Percentiles rank a stretch among this genome's conserved stretches.
Conservation (phyloP, 2,888 invertebrate genomes). For the Geotrupes spiniger region DNA sequence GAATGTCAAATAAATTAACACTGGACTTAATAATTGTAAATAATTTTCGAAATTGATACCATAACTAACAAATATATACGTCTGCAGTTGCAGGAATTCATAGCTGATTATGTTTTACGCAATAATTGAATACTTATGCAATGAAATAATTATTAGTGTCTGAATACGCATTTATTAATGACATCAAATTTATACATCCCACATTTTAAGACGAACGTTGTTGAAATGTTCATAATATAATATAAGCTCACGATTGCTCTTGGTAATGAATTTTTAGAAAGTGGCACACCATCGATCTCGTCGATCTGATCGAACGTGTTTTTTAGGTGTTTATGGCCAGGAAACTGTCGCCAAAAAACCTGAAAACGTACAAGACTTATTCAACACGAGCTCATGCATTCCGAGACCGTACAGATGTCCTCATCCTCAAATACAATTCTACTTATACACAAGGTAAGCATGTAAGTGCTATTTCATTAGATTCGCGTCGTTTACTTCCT, state of each 20-base stretch:
- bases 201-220: too few species aligned
- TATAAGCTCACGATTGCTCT: background rate
- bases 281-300: background rate
- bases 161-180: too few species aligned
- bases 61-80: too few species aligned
- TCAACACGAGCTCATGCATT: constrained; percentile 78
- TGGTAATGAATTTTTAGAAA: constrained; percentile 2
- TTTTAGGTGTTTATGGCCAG: constrained; percentile 52
- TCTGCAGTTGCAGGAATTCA: too few species aligned
- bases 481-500: background rate
- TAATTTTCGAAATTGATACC: too few species aligned
- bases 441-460: constrained; percentile 71
- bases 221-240: too few species aligned
- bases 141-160: too few species aligned
- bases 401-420: constrained; percentile 78
- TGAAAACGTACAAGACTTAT: constrained; percentile 63
- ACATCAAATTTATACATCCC: too few species aligned
- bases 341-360: constrained; percentile 51
- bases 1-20: too few species aligned
- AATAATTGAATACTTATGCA: too few species aligned
- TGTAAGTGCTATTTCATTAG: background rate
- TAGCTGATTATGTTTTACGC: too few species aligned
- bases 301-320: constrained; percentile 17
- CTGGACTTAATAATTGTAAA: too few species aligned
- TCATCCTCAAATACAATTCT: constrained; percentile 79